Base-by-base conservation (phyloP, 1,140 invertebrate species). In the Aphelinus certus region DNA sequence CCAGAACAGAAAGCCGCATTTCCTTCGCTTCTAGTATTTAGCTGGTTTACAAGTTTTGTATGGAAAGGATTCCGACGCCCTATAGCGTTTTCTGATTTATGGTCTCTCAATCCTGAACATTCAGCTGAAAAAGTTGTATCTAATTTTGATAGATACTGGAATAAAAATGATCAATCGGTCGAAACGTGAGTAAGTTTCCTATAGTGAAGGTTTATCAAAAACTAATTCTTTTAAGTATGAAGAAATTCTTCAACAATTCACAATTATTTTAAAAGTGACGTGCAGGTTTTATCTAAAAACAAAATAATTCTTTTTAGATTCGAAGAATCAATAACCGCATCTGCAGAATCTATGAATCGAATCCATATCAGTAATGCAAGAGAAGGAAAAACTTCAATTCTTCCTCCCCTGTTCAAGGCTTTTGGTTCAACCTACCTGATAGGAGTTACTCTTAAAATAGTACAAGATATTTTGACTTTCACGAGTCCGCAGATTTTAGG, bases 31-130 rank as follows among this genome's bases (percentile, higher is more conserved):
- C 86, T 99, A 3, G 91, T 94, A 0, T 99, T 97, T 85, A 91
- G 93, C 68, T 99, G 98, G 98, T 98, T 99, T 85, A 95, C 97
- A 85, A 75, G 86, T 1, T 87, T 98, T 78, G 93, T 95, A 1
- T 92, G 94, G 87, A 92, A 91, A 76, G 97, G 97, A 1, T 98
- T 94, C 86, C 92, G 91, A 77, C 92, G 93, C 75, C 94, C 95
- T 9, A 87, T 99, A 48, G 94, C 94, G 78, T 90, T 91, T 61
- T 88, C 90, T 55, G 95, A 99, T 87, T 86, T 99, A 0, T 99
- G 97, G 97, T 92, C 94, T 55, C 91, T 99, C 82, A 96, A 96
- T 81, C 91, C 93, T 3, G 91, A 93, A 79, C 95, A 99, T 84
- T 92, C 91, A 56, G 94, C 96, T 43, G 88, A 87, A 55, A 92